phyloP scores from a whole-genome alignment of 2,797 vertebrate species.

The Scomberomorus guttatus region DNA sequence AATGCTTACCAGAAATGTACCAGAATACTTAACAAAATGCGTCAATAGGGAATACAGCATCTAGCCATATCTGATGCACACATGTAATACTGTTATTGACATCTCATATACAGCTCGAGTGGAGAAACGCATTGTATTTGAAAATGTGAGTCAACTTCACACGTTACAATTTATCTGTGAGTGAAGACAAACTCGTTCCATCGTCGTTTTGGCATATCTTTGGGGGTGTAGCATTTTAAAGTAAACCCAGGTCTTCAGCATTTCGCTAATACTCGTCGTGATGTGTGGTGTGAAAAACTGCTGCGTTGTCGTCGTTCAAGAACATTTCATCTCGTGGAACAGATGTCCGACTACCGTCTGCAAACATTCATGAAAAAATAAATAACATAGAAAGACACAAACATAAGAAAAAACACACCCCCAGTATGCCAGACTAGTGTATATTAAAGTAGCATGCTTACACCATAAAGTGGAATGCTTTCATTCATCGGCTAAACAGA shows the following conservation, averaged over 20 bases:
- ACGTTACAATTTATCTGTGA: slow-evolving; percentile 60
- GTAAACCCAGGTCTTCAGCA: slow-evolving; percentile 65
- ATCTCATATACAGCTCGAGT: slow-evolving; percentile 81
- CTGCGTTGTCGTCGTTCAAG: slow-evolving; percentile 46
- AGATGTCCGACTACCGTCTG: slow-evolving; percentile 82
- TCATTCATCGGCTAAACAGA: slow-evolving; percentile 89
- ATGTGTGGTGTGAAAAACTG: slow-evolving; percentile 49
- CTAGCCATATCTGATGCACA: slow-evolving; percentile 76
- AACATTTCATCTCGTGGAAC: slow-evolving; percentile 73
- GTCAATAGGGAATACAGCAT: slow-evolving; percentile 79
- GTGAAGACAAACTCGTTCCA: slow-evolving; percentile 51
- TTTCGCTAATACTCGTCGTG: slow-evolving; percentile 56
- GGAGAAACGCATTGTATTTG: slow-evolving; percentile 65
- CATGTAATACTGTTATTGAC: slow-evolving; percentile 82
- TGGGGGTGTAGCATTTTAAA: slow-evolving; percentile 75
- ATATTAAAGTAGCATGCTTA: slow-evolving; percentile 92
- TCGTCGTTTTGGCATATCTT: slow-evolving; percentile 73
- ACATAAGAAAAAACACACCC: slow-evolving; percentile 78
- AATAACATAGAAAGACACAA: slow-evolving; percentile 89
- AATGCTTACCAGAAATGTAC: slow-evolving; percentile 79
- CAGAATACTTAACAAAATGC: slow-evolving; percentile 82
- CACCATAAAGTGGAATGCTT: slow-evolving; percentile 84
- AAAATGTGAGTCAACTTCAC: slow-evolving; percentile 73
- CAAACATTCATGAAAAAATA: slow-evolving; percentile 91
- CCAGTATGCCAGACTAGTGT: slow-evolving; percentile 87